These are phyloP conservation scores for Microplitis manilae DNA, from an alignment of 2,888 invertebrate species.

Conservation along the genomic window DNA sequence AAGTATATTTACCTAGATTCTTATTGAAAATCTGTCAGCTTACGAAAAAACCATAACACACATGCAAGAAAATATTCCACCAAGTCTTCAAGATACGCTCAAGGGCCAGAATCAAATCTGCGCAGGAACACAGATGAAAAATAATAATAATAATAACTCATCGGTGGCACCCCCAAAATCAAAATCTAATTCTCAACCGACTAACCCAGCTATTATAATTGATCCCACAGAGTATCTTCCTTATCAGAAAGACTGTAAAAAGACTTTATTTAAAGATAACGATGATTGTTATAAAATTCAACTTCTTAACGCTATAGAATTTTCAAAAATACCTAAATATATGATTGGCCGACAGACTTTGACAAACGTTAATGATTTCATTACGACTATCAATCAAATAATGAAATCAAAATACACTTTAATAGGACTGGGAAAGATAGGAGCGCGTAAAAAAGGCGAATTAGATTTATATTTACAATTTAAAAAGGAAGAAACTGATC, in stretches of 20 bases:
- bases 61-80: conserved; percentile 12
- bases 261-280: conserved; percentile 58
- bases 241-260: conserved; percentile 58
- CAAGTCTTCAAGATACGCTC: background rate
- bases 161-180: background rate
- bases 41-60: conserved; percentile 51
- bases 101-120: background rate
- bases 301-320: conserved; percentile 56
- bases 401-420: conserved; percentile 63
- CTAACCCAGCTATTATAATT: conserved; percentile 9
- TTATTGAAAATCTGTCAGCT: conserved; percentile 41
- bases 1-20: conserved; percentile 39
- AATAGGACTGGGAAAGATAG: conserved; percentile 58
- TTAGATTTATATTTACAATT: conserved; percentile 61
- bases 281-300: conserved; percentile 52
- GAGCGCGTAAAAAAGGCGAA: conserved; percentile 64
- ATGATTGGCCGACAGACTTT: conserved; percentile 63
- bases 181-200: background rate
- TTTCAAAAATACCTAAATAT: conserved; percentile 62
- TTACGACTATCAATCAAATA: conserved; percentile 59
- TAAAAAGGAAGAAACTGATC: conserved; percentile 58
- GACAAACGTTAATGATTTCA: conserved; percentile 57
- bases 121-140: background rate
- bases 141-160: background rate
- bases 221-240: conserved; percentile 29